Conservation (phyloP, 2,888 invertebrate species). For the Amblyteles armatorius region DNA sequence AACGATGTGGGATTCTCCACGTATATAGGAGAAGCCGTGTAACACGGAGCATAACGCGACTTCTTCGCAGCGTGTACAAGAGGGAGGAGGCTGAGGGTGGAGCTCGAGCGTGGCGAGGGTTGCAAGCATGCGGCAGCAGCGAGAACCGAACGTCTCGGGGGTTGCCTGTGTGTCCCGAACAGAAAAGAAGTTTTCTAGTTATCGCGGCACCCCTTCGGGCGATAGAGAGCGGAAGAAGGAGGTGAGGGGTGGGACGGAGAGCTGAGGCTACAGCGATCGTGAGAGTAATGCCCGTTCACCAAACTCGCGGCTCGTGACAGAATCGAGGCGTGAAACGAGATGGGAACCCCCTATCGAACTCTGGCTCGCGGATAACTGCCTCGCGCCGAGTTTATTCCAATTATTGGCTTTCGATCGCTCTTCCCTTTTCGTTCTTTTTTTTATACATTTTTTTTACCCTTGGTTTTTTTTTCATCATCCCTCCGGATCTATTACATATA, state of each 20-base stretch:
- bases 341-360: conserved; percentile 72
- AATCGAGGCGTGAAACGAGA: conserved; percentile 85
- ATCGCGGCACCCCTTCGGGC: conserved; percentile 70
- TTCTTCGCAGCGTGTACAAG: conserved; percentile 47
- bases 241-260: background rate
- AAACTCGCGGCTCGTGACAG: conserved; percentile 82
- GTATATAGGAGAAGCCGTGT: conserved; percentile 53
- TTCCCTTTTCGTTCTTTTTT: conserved; percentile 42
- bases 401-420: conserved; percentile 81
- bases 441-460: background rate
- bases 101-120: conserved; percentile 55
- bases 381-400: conserved; percentile 80
- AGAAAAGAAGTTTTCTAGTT: conserved; percentile 84
- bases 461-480: conserved; percentile 25
- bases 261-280: conserved; percentile 38
- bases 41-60: conserved; percentile 60
- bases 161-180: conserved; percentile 64
- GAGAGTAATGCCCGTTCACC: conserved; percentile 74
- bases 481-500: conserved; percentile 37
- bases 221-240: conserved; percentile 27
- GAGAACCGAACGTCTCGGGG: conserved; percentile 66
- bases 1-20: conserved; percentile 64
- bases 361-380: conserved; percentile 69
- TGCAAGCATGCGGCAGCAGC: conserved; percentile 65
- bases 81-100: conserved; percentile 40